A percentile compares a stretch with the other conserved stretches of the same genome.
Conservation (phyloP, 1,140 invertebrate genomes). For the Cyclargus thomasi region DNA sequence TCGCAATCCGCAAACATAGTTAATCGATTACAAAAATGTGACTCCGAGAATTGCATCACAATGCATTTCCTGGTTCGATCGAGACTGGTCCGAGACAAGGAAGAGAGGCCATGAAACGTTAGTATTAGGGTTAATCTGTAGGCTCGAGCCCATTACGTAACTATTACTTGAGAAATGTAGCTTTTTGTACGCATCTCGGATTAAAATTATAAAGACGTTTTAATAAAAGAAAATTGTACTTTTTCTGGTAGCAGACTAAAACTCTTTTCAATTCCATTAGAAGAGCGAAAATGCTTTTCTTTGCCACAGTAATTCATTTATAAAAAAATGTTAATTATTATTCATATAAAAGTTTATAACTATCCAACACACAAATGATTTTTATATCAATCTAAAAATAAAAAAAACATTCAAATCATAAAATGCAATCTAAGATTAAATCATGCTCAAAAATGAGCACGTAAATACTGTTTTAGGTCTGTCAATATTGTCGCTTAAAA, state of each 20-base stretch:
- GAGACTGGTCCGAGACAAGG: conserved; percentile 35
- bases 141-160: conserved; percentile 32
- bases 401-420: background rate
- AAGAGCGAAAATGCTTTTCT: no score
- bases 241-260: no score
- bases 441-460: background rate
- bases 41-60: conserved; percentile 38
- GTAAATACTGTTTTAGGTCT: background rate
- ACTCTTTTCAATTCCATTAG: no score
- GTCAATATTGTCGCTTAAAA: conserved; percentile 17
- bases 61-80: conserved; percentile 34
- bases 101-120: conserved; percentile 40
- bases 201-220: no score
- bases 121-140: conserved; percentile 27
- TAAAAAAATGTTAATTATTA: no score
- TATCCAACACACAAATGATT: no score
- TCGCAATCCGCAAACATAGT: background rate
- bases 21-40: conserved; percentile 15
- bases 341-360: no score
- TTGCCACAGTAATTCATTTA: no score
- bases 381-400: no score
- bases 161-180: conserved; percentile 27
- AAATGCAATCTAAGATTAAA: conserved; percentile 11
- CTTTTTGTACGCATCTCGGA: conserved; percentile 30
- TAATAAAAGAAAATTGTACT: no score